phyloP scores from a whole-genome alignment of 2,888 invertebrate genomes.

The Mellilla xanthometata region DNA sequence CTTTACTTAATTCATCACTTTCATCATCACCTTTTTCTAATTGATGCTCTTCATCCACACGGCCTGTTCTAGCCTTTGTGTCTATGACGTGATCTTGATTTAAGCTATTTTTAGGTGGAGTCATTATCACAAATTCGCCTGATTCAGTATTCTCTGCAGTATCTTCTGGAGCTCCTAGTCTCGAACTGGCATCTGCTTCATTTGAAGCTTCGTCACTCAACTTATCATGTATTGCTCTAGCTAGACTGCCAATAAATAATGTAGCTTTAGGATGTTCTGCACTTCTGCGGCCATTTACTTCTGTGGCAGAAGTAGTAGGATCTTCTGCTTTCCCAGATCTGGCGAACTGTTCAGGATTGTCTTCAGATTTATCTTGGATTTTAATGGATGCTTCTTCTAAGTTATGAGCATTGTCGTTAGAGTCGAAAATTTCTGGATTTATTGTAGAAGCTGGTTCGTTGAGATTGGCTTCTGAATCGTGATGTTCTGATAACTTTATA shows the following conservation, averaged over 20 bases:
- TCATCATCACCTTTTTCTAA: not conserved
- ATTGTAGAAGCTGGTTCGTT: no score
- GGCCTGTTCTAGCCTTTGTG: conserved; percentile 12
- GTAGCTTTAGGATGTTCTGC: not conserved
- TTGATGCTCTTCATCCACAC: not conserved
- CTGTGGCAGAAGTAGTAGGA: not conserved
- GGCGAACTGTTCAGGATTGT: no score
- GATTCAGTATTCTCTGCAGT: not conserved
- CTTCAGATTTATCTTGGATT: no score
- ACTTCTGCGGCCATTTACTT: not conserved
- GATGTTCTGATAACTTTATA: no score
- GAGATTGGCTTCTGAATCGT: no score
- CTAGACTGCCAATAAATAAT: not conserved
- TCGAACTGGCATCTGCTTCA: not conserved
- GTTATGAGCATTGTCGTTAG: no score
- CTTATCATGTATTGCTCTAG: not conserved
- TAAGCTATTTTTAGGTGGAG: not conserved
- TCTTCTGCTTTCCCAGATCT: no score
- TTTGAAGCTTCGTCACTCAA: not conserved
- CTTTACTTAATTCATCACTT: not conserved
- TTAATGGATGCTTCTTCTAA: no score
- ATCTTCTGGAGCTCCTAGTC: not conserved
- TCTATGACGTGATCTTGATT: conserved; percentile 10
- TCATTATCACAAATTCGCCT: not conserved
- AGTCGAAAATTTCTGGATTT: no score